A percentile compares a stretch with the other conserved stretches of the same genome.
Conservation (phyloP, 2,888 invertebrate genomes). For the Drosophila siamana region DNA sequence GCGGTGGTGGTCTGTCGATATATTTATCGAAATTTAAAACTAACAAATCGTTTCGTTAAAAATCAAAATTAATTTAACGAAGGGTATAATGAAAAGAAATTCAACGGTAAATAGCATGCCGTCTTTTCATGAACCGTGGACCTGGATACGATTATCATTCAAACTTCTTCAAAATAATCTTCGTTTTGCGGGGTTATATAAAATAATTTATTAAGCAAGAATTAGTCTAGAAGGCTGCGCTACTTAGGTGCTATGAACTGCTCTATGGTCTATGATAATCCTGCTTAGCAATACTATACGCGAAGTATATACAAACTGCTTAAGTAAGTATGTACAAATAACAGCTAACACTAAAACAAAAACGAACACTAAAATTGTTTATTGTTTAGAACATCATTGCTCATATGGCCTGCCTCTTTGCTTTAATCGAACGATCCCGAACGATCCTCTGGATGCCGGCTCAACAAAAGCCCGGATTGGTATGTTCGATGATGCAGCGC, state of each 20-base stretch:
- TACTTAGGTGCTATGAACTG: slow-evolving; percentile 64
- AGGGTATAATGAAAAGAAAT: no score
- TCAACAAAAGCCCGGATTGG: slow-evolving; percentile 96
- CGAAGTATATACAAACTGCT: slow-evolving; percentile 27
- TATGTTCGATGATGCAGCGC: slow-evolving; percentile 96
- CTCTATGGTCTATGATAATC: slow-evolving; percentile 47
- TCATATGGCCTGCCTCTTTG: slow-evolving; percentile 79
- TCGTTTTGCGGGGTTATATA: slow-evolving; percentile 23
- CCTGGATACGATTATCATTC: no score
- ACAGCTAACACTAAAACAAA: slow-evolving; percentile 25
- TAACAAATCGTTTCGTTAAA: background rate
- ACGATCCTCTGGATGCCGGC: background rate
- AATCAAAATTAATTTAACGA: no score
- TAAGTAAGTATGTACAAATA: slow-evolving; percentile 60
- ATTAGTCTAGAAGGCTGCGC: slow-evolving; percentile 67
- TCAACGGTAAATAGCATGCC: no score
- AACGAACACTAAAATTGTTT: slow-evolving; percentile 25
- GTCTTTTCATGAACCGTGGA: no score
- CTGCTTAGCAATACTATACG: slow-evolving; percentile 37
- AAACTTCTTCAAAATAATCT: no score
- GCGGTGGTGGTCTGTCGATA: slow-evolving; percentile 11
- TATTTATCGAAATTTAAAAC: slow-evolving; percentile 22
- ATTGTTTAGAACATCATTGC: slow-evolving; percentile 62
- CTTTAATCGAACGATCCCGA: slow-evolving; percentile 32
- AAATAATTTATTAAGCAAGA: slow-evolving; percentile 75